Evolutionary conservation across 1,140 invertebrate species (phyloP), one percentile per base, ranked within the genome.

Genomic region (Elymnias hypermnestra): DNA sequence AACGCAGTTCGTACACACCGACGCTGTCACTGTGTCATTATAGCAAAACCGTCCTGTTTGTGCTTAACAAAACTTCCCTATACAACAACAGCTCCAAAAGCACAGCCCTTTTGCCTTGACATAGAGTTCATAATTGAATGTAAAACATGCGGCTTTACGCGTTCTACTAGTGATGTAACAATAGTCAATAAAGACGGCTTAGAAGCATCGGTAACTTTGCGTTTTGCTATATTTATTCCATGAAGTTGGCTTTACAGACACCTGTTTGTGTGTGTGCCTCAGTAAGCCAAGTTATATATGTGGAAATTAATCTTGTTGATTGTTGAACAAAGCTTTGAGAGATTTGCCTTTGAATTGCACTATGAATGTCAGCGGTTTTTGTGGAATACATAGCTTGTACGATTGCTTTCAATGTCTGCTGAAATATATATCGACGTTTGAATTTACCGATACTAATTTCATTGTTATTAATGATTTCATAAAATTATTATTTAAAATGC

Each of bases 141-240:
- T n/a, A 22, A 22, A 25, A 10, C 9, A 10, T 5, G 10, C 18
- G 53, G 28, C 21, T 48, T 64, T 65, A 29, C 53, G 31, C 66
- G 44, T 62, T 72, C 62, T 29, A 41, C 56, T 72, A 75, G 66
- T 63, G 64, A 53, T 65, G 72, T 58, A 47, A 50, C 38, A 28
- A 49, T 48, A 76, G 74, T 82, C 74, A 76, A 82, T 82, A 78
- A 70, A 81, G 60, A 70, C 63, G 63, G 71, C 77, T 82, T 82
- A 82, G 74, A 49, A 57, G 29, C 64, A 69, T 75, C 77, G 77
- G 75, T 78, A 82, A 82, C 77, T 82, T 78, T 78, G 71, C 70
- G 69, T 78, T 82, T 72, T 76, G 65, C 60, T 51, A 75, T 82
- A 72, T 82, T 78, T 77, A 78, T 75, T 71, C 63, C 64, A 65